phyloP scores from a whole-genome alignment of 2,113 vertebrate species.

The Heterotilapia buettikoferi region DNA sequence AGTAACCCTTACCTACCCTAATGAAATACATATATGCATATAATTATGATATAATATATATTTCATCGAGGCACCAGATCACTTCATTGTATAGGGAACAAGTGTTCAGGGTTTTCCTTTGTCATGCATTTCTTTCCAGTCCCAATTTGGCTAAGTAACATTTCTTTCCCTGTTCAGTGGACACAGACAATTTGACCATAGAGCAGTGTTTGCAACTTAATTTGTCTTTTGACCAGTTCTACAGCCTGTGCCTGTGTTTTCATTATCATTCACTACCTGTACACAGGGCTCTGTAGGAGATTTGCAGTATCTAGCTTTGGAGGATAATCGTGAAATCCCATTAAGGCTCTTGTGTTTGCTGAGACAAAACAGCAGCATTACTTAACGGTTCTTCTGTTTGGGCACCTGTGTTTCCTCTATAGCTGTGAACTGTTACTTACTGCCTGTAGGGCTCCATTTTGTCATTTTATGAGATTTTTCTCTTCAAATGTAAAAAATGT shows the following conservation, averaged over 20 bases:
- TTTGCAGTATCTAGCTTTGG: constrained; percentile 52
- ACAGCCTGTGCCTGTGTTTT: constrained; percentile 13
- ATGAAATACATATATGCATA: neutral
- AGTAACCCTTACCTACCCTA: neutral
- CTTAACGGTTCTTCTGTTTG: constrained; percentile 32
- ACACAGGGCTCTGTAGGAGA: constrained; percentile 42
- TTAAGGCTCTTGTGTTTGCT: constrained; percentile 65
- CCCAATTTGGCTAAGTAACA: neutral
- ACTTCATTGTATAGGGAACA: neutral
- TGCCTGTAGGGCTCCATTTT: neutral
- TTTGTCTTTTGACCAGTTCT: constrained; percentile 8
- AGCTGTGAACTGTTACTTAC: constrained; percentile 8
- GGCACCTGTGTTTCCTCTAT: neutral
- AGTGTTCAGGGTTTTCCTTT: neutral
- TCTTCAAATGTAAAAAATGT: neutral
- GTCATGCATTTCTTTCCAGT: neutral
- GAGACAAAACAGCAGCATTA: constrained; percentile 62
- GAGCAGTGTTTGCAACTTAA: neutral
- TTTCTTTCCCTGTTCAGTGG: neutral
- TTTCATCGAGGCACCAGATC: neutral
- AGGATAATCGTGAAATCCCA: constrained; percentile 64
- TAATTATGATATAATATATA: neutral
- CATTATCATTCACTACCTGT: constrained; percentile 58
- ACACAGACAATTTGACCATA: neutral
- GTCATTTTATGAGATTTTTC: neutral